Base-by-base conservation (phyloP, 2,797 vertebrate genomes). In the Zalophus californianus region DNA sequence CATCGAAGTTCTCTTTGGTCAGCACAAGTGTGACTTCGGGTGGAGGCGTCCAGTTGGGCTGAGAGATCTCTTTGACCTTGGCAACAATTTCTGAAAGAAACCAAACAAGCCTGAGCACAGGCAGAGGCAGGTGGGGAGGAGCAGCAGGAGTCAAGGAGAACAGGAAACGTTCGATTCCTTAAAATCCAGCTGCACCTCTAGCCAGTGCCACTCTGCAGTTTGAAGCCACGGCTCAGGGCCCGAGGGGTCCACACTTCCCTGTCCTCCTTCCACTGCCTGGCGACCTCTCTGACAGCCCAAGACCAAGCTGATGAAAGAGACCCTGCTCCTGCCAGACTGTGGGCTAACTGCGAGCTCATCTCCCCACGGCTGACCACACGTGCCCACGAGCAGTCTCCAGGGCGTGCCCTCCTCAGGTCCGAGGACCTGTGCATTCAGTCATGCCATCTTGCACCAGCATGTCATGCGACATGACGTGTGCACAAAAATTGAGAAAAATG, bases 1-100 rank as follows among this genome's bases (percentile, higher is more conserved):
- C 99, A 0, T 99, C 99, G 96, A 99, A 99, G 98, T 99, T 99
- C 92, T 99, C 99, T 79, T 99, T 99, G 11, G 99, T 99, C 97
- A 99, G 98, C 44, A 99, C 99, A 58, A 99, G 98, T 0, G 99
- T 99, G 32, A 99, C 99, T 98, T 99, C 99, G 0, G 99, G 99
- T 56, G 99, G 99, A 25, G 99, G 99, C 12, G 99, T 99, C 99
- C 99, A 99, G 12, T 98, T 99, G 0, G 99, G 99, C 54, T 99
- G 99, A 62, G 99, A 98, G 91, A 99, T 98, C 96, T 99, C 99
- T 98, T 99, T 99, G 90, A 99, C 99, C 92, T 99, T 99, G 56
- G 99, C 99, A 86, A 99, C 99, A 91, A 99, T 99, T 56, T 99
- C 99, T 99, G 98, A 88, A 99, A 98, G 16, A 97, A 78, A 84